Evolutionary conservation across 53 echinoderm and acorn worm species (phyloP).

Genomic region (Actinopyga echinites): DNA sequence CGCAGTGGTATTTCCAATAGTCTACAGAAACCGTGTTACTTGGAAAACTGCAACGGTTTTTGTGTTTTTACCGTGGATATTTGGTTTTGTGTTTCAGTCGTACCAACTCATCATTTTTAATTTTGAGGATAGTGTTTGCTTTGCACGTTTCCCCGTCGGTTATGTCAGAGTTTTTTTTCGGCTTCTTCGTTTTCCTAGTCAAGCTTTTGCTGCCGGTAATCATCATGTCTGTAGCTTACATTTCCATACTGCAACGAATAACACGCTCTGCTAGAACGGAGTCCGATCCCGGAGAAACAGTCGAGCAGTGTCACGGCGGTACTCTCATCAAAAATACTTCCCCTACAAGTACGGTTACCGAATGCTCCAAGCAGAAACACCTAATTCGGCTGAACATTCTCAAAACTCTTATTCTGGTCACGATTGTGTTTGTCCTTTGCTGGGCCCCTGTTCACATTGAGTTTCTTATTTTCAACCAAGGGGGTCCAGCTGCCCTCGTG

Average conservation of each 20-base stretch:
- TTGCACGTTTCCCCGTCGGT: slow-evolving; percentile 28
- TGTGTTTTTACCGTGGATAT: slow-evolving; percentile 30
- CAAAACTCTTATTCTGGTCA: too few species aligned
- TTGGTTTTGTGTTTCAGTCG: slow-evolving; percentile 27
- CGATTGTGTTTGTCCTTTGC: too few species aligned
- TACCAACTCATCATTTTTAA: slow-evolving; percentile 12
- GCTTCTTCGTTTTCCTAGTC: slow-evolving; percentile 53
- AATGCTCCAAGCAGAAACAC: too few species aligned
- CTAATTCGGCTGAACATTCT: too few species aligned
- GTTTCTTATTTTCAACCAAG: too few species aligned
- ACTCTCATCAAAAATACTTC: too few species aligned
- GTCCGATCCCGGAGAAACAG: too few species aligned
- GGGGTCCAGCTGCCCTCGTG: too few species aligned
- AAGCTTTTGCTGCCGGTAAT: slow-evolving; percentile 51
- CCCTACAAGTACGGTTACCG: too few species aligned
- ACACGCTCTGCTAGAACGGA: too few species aligned
- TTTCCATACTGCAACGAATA: slow-evolving; percentile 48
- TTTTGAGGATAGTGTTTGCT: slow-evolving; percentile 41
- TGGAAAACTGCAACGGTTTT: background rate
- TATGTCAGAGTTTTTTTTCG: slow-evolving; percentile 12
- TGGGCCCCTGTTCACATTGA: too few species aligned
- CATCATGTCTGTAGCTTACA: slow-evolving; percentile 55
- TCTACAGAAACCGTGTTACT: slow-evolving; percentile 10
- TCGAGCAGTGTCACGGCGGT: too few species aligned
- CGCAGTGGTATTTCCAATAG: slow-evolving; percentile 39